Percentiles rank a stretch among this genome's conserved stretches.
Evolutionary conservation across 1,140 invertebrate species (phyloP).

Genomic region (Phocides pigmalion): DNA sequence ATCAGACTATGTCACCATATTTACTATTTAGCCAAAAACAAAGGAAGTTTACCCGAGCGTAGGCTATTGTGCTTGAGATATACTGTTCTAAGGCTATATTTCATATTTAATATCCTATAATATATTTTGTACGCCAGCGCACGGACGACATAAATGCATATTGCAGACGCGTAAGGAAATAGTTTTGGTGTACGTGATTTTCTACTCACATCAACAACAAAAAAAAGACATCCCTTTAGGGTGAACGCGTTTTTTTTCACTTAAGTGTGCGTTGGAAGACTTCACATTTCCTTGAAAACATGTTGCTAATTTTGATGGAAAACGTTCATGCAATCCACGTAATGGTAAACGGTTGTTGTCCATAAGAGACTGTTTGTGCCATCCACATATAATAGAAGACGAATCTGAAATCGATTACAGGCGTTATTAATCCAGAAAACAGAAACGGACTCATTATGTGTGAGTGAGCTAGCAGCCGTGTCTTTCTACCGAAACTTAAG

Average conservation of each 20-base stretch:
- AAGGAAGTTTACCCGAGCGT: slow-evolving; percentile 18
- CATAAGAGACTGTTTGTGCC: no score
- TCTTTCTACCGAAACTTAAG: no score
- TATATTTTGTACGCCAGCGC: slow-evolving; percentile 12
- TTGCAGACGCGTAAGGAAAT: slow-evolving; percentile 16
- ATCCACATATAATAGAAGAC: no score
- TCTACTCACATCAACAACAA: background rate
- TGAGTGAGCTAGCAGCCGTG: no score
- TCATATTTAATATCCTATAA: slow-evolving; percentile 15
- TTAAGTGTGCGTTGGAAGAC: no score
- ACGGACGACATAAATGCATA: slow-evolving; percentile 12
- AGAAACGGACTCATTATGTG: no score
- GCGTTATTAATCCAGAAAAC: no score
- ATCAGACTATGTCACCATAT: slow-evolving; percentile 2
- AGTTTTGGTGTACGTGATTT: background rate
- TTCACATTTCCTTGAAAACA: no score
- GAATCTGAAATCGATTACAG: no score
- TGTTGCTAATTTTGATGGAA: no score
- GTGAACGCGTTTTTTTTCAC: slow-evolving; percentile 10
- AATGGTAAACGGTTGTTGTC: no score
- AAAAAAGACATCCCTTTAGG: slow-evolving; percentile 8
- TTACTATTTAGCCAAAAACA: slow-evolving; percentile 15
- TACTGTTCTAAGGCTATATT: background rate
- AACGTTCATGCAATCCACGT: no score
- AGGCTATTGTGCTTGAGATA: slow-evolving; percentile 11